Conservation (phyloP, 2,797 vertebrate species). For the Spheniscus humboldti region DNA sequence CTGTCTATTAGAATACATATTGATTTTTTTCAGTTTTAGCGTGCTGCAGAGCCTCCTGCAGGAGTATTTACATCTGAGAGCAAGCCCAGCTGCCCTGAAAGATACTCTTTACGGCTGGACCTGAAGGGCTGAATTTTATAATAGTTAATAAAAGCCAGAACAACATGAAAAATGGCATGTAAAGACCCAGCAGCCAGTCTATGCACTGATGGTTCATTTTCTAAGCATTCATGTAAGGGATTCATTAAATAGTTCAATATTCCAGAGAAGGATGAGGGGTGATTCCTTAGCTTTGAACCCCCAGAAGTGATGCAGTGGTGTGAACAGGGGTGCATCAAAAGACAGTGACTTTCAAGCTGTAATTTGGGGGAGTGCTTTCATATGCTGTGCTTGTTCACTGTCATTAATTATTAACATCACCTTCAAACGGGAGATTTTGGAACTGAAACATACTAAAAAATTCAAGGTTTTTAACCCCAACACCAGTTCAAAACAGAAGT, state of each 20-base stretch:
- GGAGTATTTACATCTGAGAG: background rate
- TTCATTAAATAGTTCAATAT: background rate
- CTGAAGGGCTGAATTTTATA: background rate
- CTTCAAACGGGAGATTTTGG: background rate
- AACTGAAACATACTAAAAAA: background rate
- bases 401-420: slow-evolving; percentile 33
- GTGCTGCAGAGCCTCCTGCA: background rate
- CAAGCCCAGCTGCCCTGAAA: background rate
- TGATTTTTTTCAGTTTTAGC: slow-evolving; percentile 30
- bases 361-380: background rate
- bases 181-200: background rate
- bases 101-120: background rate
- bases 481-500: background rate
- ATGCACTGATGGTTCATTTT: background rate
- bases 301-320: background rate
- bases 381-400: background rate
- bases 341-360: background rate
- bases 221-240: background rate
- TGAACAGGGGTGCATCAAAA: background rate
- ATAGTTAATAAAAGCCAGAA: background rate
- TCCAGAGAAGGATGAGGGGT: background rate
- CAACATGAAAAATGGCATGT: background rate
- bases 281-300: background rate
- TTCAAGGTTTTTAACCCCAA: background rate
- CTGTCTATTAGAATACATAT: slow-evolving; percentile 32